Conservation (phyloP, 2,113 vertebrate genomes). For the Procapra przewalskii region DNA sequence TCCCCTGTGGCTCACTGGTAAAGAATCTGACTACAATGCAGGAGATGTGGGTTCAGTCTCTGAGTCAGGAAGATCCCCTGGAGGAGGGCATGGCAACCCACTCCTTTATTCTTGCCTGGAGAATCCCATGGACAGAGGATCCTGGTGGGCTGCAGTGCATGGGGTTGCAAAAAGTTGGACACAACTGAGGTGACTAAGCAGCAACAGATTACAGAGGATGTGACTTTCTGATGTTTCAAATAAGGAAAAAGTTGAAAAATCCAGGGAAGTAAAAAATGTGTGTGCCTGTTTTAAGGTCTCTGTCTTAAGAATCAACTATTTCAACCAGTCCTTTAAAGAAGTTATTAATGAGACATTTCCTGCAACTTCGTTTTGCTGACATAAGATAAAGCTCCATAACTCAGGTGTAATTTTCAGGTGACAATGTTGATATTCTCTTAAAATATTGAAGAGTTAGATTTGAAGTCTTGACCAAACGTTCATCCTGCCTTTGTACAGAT, state of each 20-base stretch:
- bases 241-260: neutral
- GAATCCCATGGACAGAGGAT: neutral
- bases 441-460: neutral
- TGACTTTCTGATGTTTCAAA: neutral
- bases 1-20: neutral
- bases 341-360: neutral
- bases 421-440: neutral
- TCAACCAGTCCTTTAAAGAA: neutral
- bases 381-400: neutral
- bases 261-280: neutral
- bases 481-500: neutral
- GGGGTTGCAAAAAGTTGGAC: neutral
- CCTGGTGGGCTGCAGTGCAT: neutral
- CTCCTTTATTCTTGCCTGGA: neutral
- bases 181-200: neutral
- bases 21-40: neutral
- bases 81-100: neutral
- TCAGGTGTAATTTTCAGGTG: neutral
- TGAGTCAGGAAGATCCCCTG: neutral
- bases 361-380: neutral
- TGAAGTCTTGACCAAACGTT: neutral
- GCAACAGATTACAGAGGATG: neutral
- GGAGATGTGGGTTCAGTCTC: neutral
- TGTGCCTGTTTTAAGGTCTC: neutral
- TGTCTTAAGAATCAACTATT: neutral